These are phyloP conservation scores for Pyxicephalus adspersus DNA, from an alignment of 2,113 vertebrate species.

Conservation along the genomic window DNA sequence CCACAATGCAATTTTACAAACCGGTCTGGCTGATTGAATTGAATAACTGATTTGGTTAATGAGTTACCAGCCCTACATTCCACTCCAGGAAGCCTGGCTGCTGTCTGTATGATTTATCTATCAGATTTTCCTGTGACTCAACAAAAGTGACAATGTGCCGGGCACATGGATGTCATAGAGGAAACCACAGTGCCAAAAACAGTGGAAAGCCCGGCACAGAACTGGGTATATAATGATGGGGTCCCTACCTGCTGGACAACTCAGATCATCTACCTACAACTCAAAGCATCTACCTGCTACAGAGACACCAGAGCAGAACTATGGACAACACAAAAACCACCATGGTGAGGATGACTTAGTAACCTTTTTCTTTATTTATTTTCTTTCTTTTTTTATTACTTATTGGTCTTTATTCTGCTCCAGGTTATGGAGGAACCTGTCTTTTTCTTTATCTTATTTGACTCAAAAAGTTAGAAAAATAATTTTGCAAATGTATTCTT, in stretches of 20 bases:
- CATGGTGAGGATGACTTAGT: too few relatives aligned
- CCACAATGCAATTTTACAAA: neutral
- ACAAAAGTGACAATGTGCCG: neutral
- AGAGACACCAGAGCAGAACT: too few relatives aligned
- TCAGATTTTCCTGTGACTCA: neutral
- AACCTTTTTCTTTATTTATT: too few relatives aligned
- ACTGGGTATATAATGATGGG: neutral
- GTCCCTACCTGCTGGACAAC: neutral
- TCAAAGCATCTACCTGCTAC: too few relatives aligned
- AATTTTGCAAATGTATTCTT: too few relatives aligned
- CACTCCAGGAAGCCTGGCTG: neutral
- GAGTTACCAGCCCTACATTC: neutral
- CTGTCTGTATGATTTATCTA: neutral
- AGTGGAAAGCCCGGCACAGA: neutral
- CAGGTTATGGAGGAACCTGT: too few relatives aligned
- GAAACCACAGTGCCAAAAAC: neutral
- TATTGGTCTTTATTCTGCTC: too few relatives aligned
- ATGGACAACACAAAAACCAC: too few relatives aligned
- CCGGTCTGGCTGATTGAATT: constrained; percentile 1
- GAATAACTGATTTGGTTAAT: neutral
- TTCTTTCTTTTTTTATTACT: too few relatives aligned
- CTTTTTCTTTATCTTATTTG: too few relatives aligned
- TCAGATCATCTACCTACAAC: too few relatives aligned
- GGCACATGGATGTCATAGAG: neutral
- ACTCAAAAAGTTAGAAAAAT: too few relatives aligned